Evolutionary conservation across 2,888 invertebrate genomes (phyloP).

Genomic region (Harpagoxenus sublaevis): DNA sequence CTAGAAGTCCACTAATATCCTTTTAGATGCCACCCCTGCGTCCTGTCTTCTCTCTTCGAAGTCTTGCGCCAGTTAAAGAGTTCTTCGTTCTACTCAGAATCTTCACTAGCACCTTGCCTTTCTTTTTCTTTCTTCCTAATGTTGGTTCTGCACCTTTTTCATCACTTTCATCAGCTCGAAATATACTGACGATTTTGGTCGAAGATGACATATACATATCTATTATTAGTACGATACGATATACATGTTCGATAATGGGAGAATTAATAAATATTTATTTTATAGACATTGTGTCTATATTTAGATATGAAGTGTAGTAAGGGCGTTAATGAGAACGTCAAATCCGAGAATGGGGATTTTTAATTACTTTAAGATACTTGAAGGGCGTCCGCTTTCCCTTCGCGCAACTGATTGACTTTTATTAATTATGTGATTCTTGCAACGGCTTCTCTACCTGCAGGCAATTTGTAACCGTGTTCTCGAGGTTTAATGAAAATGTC

Average conservation of each 20-base stretch:
- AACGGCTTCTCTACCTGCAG: slow-evolving; percentile 27
- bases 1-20: slow-evolving; percentile 72
- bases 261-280: slow-evolving; percentile 7
- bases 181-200: neutral
- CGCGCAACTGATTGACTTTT: slow-evolving; percentile 40
- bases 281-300: neutral
- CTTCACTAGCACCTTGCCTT: neutral
- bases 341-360: slow-evolving; percentile 67
- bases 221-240: neutral
- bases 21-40: slow-evolving; percentile 70
- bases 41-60: slow-evolving; percentile 62
- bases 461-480: slow-evolving; percentile 44
- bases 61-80: slow-evolving; percentile 52
- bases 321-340: slow-evolving; percentile 77
- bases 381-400: slow-evolving; percentile 9
- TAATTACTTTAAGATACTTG: slow-evolving; percentile 76
- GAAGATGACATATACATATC: neutral
- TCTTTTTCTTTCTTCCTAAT: neutral
- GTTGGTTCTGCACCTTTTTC: neutral
- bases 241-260: neutral
- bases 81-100: slow-evolving; percentile 25
- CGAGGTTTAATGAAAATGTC: slow-evolving; percentile 52
- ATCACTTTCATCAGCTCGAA: neutral
- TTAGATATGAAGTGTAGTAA: slow-evolving; percentile 6
- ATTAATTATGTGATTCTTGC: slow-evolving; percentile 54